phyloP scores from a whole-genome alignment of 2,888 invertebrate genomes.

The Nudaria mundana region DNA sequence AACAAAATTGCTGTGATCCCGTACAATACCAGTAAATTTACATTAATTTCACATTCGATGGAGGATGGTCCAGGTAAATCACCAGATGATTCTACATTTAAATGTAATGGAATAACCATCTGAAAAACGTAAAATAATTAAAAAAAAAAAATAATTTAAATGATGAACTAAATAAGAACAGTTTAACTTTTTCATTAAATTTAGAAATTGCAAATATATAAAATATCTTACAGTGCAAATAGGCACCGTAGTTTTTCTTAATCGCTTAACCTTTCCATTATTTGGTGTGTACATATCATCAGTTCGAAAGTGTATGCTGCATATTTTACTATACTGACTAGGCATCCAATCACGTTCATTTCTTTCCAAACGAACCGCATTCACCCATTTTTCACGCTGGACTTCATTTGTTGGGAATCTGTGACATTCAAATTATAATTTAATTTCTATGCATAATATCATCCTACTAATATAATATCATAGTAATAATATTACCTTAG shows the following conservation, averaged over 20 bases:
- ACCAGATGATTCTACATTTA: background rate
- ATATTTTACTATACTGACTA: constrained; percentile 3
- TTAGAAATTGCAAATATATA: background rate
- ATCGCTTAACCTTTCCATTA: background rate
- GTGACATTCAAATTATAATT: background rate
- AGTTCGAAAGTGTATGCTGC: constrained; percentile 6
- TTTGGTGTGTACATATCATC: background rate
- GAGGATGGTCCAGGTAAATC: background rate
- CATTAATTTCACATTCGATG: background rate
- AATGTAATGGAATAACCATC: background rate
- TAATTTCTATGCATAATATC: background rate
- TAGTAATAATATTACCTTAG: background rate
- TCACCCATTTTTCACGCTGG: constrained; percentile 4
- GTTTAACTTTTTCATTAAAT: background rate
- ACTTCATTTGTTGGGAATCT: constrained; percentile 6
- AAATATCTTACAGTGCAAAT: constrained; percentile 6
- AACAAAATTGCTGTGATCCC: background rate
- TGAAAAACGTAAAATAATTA: background rate
- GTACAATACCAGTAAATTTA: too few relatives aligned
- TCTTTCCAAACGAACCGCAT: constrained; percentile 8
- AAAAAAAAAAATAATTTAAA: background rate
- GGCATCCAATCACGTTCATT: constrained; percentile 4
- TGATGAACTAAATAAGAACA: background rate
- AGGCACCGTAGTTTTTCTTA: constrained; percentile 5
- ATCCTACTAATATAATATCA: background rate